These are phyloP conservation scores for Galerucella pusilla DNA, from an alignment of 2,888 invertebrate genomes.

Conservation along the genomic window DNA sequence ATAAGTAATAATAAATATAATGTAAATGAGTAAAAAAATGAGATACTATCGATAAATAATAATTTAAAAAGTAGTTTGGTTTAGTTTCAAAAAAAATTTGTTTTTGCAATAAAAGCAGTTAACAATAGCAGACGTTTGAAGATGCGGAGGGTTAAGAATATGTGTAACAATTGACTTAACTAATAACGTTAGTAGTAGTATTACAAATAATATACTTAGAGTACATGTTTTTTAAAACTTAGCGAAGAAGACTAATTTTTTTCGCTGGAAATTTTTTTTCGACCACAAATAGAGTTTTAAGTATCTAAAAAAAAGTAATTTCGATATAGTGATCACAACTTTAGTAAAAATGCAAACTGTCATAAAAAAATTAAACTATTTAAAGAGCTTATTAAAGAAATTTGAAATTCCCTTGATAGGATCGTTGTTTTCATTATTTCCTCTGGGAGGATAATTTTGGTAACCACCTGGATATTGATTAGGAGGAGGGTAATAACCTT, in stretches of 20 bases:
- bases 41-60: background rate
- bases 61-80: background rate
- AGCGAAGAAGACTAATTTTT: background rate
- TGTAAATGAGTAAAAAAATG: background rate
- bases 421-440: constrained; percentile 47
- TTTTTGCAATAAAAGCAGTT: background rate
- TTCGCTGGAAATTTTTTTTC: background rate
- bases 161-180: background rate
- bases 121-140: background rate
- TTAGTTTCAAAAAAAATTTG: background rate
- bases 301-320: background rate
- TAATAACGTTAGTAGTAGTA: background rate
- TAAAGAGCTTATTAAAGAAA: constrained; percentile 52
- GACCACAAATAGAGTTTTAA: background rate
- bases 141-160: background rate
- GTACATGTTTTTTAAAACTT: background rate
- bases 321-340: constrained; percentile 9
- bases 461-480: constrained; percentile 43
- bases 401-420: constrained; percentile 53
- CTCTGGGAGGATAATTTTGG: constrained; percentile 48
- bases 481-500: constrained; percentile 36
- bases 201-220: background rate
- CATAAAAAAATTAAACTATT: constrained; percentile 28
- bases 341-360: background rate
- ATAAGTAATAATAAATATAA: no score